Evolutionary conservation across 2,113 vertebrate species (phyloP), one percentile per base, ranked within the genome.

Genomic region (Paramisgurnus dabryanus): DNA sequence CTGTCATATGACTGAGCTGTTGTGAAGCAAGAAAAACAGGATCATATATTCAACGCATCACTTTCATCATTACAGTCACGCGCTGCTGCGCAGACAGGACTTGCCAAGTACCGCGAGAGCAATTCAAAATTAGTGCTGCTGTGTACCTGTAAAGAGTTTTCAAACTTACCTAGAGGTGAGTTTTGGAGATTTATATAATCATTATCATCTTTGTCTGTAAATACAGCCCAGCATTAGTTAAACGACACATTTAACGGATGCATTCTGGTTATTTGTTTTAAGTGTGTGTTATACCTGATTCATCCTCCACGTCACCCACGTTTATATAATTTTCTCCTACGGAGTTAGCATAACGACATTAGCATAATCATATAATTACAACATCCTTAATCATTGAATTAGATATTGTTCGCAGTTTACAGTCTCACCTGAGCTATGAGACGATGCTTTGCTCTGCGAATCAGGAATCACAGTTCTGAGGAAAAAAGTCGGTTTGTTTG

Each of bases 351-450:
- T 3, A 53, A 64, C 7, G 5, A 3, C 9, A 64, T 13, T 7
- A 8, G 12, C 12, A 64, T 13, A 18, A 5, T 17, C 7, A 7
- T 58, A 7, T 18, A 58, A 7, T 3, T 7, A 57, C 15, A 34
- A 34, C 27, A 34, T 34, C 27, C 3, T 3, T 34, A 2, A 34
- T 34, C 1, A 34, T 34, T 34, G 3, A 34, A 34, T 34, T 34
- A 34, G 27, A 34, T 34, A 2, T 34, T 34, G 27, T 34, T 2
- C 27, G 12, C 50, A 11, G 49, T 12, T 12, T 53, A 4, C 7
- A 7, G 17, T 58, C 55, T 58, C 3, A 93, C 91, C 90, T 89
- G 91, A 92, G 71, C 89, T 91, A 15, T 86, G 84, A 0, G 89
- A 89, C 0, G 91, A 92, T 1, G 76, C 69, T 91, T 4, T n/a